Evolutionary conservation across 2,797 vertebrate species (phyloP).

Genomic region (Coilia nasus): DNA sequence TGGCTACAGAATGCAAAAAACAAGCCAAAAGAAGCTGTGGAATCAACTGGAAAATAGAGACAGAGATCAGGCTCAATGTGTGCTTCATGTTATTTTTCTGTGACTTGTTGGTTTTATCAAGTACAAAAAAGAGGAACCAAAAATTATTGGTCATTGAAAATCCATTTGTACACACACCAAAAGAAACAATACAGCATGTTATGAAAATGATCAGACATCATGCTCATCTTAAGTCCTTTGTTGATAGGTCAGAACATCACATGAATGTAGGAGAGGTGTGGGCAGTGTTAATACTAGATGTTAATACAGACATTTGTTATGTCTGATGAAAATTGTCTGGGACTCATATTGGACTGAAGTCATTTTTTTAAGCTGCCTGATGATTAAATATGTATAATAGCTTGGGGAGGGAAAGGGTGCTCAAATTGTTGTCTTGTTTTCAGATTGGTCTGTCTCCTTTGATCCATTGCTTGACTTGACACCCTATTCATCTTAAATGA

Average conservation of each 20-base stretch:
- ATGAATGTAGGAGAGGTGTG: slow-evolving; percentile 76
- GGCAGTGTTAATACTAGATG: slow-evolving; percentile 50
- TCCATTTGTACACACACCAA: slow-evolving; percentile 51
- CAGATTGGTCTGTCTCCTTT: background rate
- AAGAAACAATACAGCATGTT: background rate
- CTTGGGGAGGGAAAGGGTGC: background rate
- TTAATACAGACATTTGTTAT: slow-evolving; percentile 54
- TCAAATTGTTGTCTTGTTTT: background rate
- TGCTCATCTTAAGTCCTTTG: slow-evolving; percentile 54
- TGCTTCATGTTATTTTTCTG: slow-evolving; percentile 69
- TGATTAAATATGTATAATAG: background rate
- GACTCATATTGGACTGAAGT: background rate
- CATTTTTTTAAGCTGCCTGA: background rate
- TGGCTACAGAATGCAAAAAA: slow-evolving; percentile 44
- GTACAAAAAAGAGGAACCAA: slow-evolving; percentile 60
- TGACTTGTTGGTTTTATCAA: slow-evolving; percentile 66
- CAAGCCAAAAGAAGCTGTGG: slow-evolving; percentile 57
- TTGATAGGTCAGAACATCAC: slow-evolving; percentile 63
- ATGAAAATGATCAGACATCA: background rate
- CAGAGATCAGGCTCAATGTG: slow-evolving; percentile 63
- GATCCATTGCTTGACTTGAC: background rate
- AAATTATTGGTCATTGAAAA: slow-evolving; percentile 58
- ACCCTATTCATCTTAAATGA: background rate
- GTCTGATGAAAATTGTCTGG: slow-evolving; percentile 16
- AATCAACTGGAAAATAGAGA: slow-evolving; percentile 70